These are phyloP conservation scores for Folsomia candida DNA, from an alignment of 2,888 invertebrate species.

Conservation along the genomic window DNA sequence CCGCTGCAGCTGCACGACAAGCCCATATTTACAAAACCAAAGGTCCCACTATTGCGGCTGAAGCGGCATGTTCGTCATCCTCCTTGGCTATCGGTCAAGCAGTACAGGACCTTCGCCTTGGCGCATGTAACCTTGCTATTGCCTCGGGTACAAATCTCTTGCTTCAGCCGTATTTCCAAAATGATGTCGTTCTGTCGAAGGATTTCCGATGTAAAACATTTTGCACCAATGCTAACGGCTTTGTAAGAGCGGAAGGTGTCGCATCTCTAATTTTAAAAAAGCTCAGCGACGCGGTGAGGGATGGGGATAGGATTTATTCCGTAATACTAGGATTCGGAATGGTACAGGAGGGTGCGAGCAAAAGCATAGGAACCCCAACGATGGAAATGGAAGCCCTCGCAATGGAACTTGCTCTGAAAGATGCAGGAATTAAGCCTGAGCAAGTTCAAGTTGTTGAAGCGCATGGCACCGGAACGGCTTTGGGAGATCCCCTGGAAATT, in stretches of 20 bases:
- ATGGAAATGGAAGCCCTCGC: background rate
- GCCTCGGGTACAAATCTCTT: background rate
- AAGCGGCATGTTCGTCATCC: background rate
- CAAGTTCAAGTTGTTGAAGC: conserved; percentile 92
- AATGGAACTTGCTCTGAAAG: conserved; percentile 52
- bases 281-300: background rate
- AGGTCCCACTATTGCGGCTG: background rate
- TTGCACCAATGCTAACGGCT: background rate
- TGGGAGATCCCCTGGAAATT: background rate
- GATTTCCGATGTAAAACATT: background rate
- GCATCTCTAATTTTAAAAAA: background rate
- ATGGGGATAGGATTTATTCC: background rate
- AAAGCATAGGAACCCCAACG: background rate
- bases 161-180: background rate
- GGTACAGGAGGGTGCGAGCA: background rate
- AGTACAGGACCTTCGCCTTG: background rate
- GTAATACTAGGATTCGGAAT: background rate
- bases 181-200: background rate
- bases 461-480: conserved; percentile 96
- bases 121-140: background rate
- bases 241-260: background rate
- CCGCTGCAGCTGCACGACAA: background rate
- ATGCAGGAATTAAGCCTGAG: conserved; percentile 75
- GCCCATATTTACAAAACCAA: background rate
- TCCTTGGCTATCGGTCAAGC: background rate